phyloP scores from a whole-genome alignment of 2,888 invertebrate genomes.

The Xestia c-nigrum region DNA sequence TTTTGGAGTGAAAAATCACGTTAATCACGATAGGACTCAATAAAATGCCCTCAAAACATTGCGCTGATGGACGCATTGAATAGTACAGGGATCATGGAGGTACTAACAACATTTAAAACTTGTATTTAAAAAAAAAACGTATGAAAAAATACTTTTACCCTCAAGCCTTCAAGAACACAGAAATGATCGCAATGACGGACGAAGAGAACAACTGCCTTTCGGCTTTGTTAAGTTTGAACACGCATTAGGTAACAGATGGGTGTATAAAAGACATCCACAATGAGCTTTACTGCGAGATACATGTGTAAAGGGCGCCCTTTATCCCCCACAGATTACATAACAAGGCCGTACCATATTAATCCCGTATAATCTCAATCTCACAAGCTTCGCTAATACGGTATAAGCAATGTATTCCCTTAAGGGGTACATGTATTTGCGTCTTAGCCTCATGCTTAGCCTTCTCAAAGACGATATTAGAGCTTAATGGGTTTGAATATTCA shows the following conservation, averaged over 20 bases:
- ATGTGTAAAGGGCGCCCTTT: not conserved
- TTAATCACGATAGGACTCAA: too few species aligned
- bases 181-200: too few species aligned
- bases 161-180: too few species aligned
- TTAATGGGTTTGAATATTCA: slow-evolving; percentile 47
- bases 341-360: not conserved
- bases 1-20: too few species aligned
- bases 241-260: not conserved
- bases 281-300: not conserved
- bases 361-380: not conserved
- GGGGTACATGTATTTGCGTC: slow-evolving; percentile 27
- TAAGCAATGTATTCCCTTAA: slow-evolving; percentile 9
- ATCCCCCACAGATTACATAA: not conserved
- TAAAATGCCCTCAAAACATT: too few species aligned
- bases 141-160: too few species aligned
- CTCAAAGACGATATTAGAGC: slow-evolving; percentile 23
- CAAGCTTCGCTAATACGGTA: not conserved
- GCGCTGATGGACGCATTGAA: too few species aligned
- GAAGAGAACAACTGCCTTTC: too few species aligned
- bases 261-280: not conserved
- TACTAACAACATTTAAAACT: too few species aligned
- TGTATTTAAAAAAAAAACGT: too few species aligned
- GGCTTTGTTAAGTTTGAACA: not conserved
- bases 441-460: slow-evolving; percentile 7
- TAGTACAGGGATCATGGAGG: too few species aligned